Base-by-base conservation (phyloP, 2,113 vertebrate species). In the Otis tarda region DNA sequence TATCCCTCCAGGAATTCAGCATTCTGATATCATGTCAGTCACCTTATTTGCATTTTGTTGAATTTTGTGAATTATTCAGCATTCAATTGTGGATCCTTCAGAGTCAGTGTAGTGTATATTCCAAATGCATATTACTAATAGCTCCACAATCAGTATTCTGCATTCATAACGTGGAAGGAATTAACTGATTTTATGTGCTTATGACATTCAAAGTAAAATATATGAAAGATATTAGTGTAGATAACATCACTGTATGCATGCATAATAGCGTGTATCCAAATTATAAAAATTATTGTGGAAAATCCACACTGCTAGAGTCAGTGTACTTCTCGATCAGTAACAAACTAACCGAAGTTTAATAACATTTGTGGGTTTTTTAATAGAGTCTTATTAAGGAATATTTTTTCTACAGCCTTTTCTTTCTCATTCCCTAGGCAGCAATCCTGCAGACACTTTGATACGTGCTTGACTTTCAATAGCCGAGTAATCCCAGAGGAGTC, bases 1-100 rank as follows among this genome's bases (percentile, higher is more conserved):
- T 96, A 79, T 90, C 95, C 90, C 33, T 89, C 37, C 0, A 5
- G 65, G 69, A 87, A 87, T 76, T 83, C 76, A 84, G 68, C 82
- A 79, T 93, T 93, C 85, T 14, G 3, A 18, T 93, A 94, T 79
- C 96, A 69, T 89, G 89, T 76, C 95, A 93, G 95, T 82, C 57
- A 89, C 69, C 37, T 68, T 64, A 95, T 95, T 94, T 94, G 94
- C 94, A 94, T 96, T 92, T 94, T 85, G 78, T 85, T 47, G 4
- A 90, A 95, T 97, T 95, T 71, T 88, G 78, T 89, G 81, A 95
- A 86, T 95, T 94, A 95, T 95, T 97, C 90, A 94, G 79, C 83
- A 94, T 94, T 97, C 85, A 90, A 0, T 89, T 89, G 87, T 65
- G 49, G 90, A 65, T 92, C 57, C 73, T 92, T 94, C 65, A 56